Evolutionary conservation across 2,113 vertebrate genomes (phyloP), one percentile per base, ranked within the genome.

Genomic region (Herpetotheres cachinnans): DNA sequence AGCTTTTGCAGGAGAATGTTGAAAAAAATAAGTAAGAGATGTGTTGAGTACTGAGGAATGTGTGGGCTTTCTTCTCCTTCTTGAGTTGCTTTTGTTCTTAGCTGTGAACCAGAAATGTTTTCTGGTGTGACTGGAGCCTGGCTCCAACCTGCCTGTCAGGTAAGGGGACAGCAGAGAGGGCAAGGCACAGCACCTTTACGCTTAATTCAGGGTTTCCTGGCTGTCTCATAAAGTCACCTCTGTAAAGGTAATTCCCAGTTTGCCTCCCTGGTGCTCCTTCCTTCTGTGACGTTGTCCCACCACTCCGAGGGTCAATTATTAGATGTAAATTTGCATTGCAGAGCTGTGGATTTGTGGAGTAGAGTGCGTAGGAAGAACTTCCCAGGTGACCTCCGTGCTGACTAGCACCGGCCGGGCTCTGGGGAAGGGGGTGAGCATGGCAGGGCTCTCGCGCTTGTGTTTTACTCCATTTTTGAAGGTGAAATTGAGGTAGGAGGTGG

Each of bases 311-410:
- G n/a, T 25, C 26, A 29, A 0, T 38, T 59, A 26, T 21, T 55
- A 29, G 46, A 12, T 17, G 14, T 6, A 54, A n/a, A 24, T 13
- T 44, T 59, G 26, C 1, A 1, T 4, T 24, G 29, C 2, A 13
- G 70, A 59, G 22, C 13, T 73, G 49, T 24, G 19, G 6, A 11
- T 6, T 49, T 55, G 22, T 1, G 13, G 34, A 13, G 10, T 6
- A 9, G 38, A 25, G 16, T 1, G 21, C 4, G 3, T 11, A 20
- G 32, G 17, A 38, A 83, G 59, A 50, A 9, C 4, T 78, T 58
- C 6, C 4, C 1, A 0, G 1, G 0, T 4, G 5, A 7, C 4
- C 2, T 22, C 3, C 0, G 1, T 22, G 62, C 11, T 81, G 4
- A 1, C 15, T 32, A 10, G 21, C 9, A 26, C 27, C 4, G 9